A percentile compares a stretch with the other conserved stretches of the same genome.
Conservation (phyloP, 30 jellyfish, hydroid and myxozoan species). For the Pelagia noctiluca region DNA sequence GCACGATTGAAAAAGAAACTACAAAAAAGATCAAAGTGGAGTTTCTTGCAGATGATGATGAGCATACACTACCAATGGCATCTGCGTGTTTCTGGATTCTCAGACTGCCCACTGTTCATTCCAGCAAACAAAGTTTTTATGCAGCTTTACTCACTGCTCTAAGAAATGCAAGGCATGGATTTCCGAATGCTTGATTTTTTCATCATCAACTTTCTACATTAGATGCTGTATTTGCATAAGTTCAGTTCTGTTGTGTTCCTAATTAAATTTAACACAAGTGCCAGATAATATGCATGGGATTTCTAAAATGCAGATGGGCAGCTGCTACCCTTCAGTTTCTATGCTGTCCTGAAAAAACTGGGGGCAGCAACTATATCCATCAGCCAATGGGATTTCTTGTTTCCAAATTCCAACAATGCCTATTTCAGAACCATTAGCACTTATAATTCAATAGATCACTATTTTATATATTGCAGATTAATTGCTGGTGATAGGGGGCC, state of each 20-base stretch:
- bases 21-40: constrained; percentile 14
- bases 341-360: too few species aligned
- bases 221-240: constrained; percentile 5
- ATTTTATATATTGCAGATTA: too few species aligned
- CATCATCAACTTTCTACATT: not conserved
- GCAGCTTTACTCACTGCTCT: constrained; percentile 32
- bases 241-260: constrained; percentile 35
- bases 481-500: too few species aligned
- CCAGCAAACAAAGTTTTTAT: constrained; percentile 27
- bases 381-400: too few species aligned
- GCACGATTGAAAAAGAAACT: not conserved
- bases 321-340: too few species aligned
- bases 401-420: too few species aligned
- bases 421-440: too few species aligned
- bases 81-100: constrained; percentile 37
- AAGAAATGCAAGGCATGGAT: constrained; percentile 18
- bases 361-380: too few species aligned
- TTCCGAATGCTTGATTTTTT: constrained; percentile 39
- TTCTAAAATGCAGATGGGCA: too few species aligned
- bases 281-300: too few species aligned
- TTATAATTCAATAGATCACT: too few species aligned
- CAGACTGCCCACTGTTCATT: constrained; percentile 33
- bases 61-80: constrained; percentile 29
- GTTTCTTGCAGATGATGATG: constrained; percentile 33
- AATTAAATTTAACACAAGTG: constrained; percentile 6